Base-by-base conservation (phyloP, 1,140 invertebrate species). In the Macrobrachium rosenbergii region DNA sequence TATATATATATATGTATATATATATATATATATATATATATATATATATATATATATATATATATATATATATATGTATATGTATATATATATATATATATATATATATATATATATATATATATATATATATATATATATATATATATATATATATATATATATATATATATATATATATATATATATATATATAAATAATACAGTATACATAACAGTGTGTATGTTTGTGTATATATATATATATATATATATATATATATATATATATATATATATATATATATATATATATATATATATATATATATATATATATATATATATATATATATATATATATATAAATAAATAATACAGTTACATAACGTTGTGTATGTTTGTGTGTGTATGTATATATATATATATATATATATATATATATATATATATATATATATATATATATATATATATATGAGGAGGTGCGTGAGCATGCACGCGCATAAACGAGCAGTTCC, bases 181-280 rank as follows among this genome's bases (percentile, higher is more conserved):
- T 69, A 23, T 69, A 69, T 69, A 23, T 19, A 21, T 7, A 23
- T 69, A 23, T n/a, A n/a, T n/a, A n/a, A n/a, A n/a, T n/a, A n/a
- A n/a, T n/a, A n/a, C n/a, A n/a, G n/a, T n/a, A n/a, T n/a, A n/a
- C n/a, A n/a, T n/a, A n/a, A n/a, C n/a, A n/a, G n/a, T n/a, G n/a
- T n/a, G n/a, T n/a, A n/a, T n/a, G n/a, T n/a, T n/a, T n/a, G n/a
- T n/a, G n/a, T 69, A 23, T 69, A 21, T 69, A 23, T 69, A 69
- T 69, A 23, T 69, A 69, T 69, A 69, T 69, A 23, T 69, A 69
- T 69, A 69, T 69, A 69, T n/a, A n/a, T n/a, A n/a, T n/a, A n/a
- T n/a, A n/a, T n/a, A n/a, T n/a, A n/a, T n/a, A n/a, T n/a, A n/a
- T n/a, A n/a, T n/a, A n/a, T n/a, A 10, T 72, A 17, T 72, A 10